Evolutionary conservation across 2,113 vertebrate species (phyloP).

Genomic region (Heptranchias perlo): DNA sequence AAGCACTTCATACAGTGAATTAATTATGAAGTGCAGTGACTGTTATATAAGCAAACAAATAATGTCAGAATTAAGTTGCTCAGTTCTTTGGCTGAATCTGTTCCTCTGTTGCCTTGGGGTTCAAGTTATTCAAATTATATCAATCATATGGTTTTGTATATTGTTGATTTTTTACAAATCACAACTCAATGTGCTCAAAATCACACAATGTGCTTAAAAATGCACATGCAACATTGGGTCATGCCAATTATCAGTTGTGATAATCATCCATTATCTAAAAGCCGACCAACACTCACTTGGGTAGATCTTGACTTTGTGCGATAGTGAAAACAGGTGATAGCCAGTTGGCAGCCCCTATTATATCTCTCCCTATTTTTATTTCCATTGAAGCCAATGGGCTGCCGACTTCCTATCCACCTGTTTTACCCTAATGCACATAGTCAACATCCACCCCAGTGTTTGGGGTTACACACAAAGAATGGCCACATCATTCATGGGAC

Average conservation of each 20-base stretch:
- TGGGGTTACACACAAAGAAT: background rate
- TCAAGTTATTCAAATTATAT: background rate
- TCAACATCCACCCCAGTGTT: too few relatives aligned
- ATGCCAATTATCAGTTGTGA: too few relatives aligned
- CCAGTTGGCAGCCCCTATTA: too few relatives aligned
- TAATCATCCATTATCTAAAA: background rate
- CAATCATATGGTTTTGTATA: background rate
- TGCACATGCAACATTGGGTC: too few relatives aligned
- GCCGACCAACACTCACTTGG: background rate
- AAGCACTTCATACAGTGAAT: background rate
- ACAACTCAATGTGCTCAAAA: too few relatives aligned
- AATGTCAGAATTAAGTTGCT: background rate
- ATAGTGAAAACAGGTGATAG: too few relatives aligned
- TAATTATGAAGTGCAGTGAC: background rate
- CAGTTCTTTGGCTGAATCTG: background rate
- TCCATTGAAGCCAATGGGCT: too few relatives aligned
- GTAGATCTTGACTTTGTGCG: too few relatives aligned
- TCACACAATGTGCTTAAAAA: too few relatives aligned
- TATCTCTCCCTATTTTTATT: too few relatives aligned
- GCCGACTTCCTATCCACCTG: too few relatives aligned
- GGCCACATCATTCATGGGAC: background rate
- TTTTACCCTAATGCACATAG: too few relatives aligned
- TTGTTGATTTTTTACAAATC: background rate
- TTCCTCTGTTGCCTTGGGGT: background rate
- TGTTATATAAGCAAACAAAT: background rate